These are phyloP conservation scores for Neodiprion virginianus DNA, from an alignment of 1,140 invertebrate genomes.

Conservation along the genomic window DNA sequence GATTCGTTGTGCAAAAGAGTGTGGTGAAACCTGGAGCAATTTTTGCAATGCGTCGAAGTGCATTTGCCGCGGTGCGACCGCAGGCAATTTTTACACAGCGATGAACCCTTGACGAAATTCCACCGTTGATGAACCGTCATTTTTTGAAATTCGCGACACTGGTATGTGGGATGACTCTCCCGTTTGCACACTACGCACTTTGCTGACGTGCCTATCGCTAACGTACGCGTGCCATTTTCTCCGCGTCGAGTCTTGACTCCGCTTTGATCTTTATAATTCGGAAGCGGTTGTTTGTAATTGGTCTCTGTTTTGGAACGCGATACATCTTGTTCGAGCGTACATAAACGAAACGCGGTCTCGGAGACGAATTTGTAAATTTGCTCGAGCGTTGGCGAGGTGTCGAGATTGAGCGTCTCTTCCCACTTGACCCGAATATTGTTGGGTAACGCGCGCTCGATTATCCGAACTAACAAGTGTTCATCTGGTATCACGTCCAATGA, in stretches of 20 bases:
- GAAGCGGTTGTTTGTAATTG: not conserved
- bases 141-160: slow-evolving; percentile 22
- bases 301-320: not conserved
- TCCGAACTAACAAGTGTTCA: slow-evolving; percentile 13
- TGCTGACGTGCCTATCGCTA: slow-evolving; percentile 9
- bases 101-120: slow-evolving; percentile 15
- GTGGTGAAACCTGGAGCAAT: slow-evolving; percentile 16
- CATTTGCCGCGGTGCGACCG: slow-evolving; percentile 15
- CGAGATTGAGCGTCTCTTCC: slow-evolving; percentile 21
- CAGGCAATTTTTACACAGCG: slow-evolving; percentile 10
- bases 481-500: slow-evolving; percentile 18
- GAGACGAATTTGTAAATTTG: slow-evolving; percentile 21
- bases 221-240: slow-evolving; percentile 13
- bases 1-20: slow-evolving; percentile 6
- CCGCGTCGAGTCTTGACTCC: slow-evolving; percentile 19
- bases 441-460: slow-evolving; percentile 21
- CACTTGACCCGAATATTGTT: slow-evolving; percentile 24
- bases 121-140: slow-evolving; percentile 17
- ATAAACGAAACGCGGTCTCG: slow-evolving; percentile 15
- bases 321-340: slow-evolving; percentile 8
- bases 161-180: slow-evolving; percentile 14
- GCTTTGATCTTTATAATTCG: slow-evolving; percentile 8
- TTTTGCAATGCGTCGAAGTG: slow-evolving; percentile 21
- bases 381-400: slow-evolving; percentile 16
- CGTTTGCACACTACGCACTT: slow-evolving; percentile 17